Evolutionary conservation across 2,888 invertebrate species (phyloP), one percentile per base, ranked within the genome.

Genomic region (Dugesia japonica): DNA sequence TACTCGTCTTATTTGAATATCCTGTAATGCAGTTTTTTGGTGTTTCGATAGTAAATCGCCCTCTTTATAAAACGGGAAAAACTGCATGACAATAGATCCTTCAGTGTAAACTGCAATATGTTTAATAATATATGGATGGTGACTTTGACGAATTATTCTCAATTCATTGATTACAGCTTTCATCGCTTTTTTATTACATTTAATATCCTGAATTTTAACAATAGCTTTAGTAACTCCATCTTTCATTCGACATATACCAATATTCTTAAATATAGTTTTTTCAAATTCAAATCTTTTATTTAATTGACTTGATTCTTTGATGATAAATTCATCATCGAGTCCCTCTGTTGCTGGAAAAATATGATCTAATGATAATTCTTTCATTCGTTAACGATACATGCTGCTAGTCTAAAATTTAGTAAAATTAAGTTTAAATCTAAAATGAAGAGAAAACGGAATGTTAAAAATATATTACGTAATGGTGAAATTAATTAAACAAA

Each of bases 21-120:
- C 56, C 7, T 56, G 56, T 13, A 56, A 13, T 9, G 56, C 7
- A 9, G 56, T 20, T 20, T 4, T 56, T 20, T 56, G n/a, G 4
- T 56, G 56, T 56, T 56, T 56, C 9, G n/a, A 56, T n/a, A 56
- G 56, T n/a, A 56, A 56, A 56, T 56, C 56, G 7, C 56, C 56
- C 7, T 56, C 9, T 56, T 56, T 56, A 23, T 56, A 56, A 56
- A 20, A 56, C n/a, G 56, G 56, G 23, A 56, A 56, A 56, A 56
- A 56, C 23, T 56, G 56, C 56, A 56, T 56, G n/a, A 56, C 56
- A 56, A 56, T 56, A 4, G 56, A 56, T 13, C 56, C 56, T n/a
- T 56, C 56, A 56, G 56, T 56, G 23, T 20, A 56, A n/a, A 56
- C n/a, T 1, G 56, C 23, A 20, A 56, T 1, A n/a, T 56, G 56